Base-by-base conservation (phyloP, 2,113 vertebrate species). In the Nansenia antarctica region DNA sequence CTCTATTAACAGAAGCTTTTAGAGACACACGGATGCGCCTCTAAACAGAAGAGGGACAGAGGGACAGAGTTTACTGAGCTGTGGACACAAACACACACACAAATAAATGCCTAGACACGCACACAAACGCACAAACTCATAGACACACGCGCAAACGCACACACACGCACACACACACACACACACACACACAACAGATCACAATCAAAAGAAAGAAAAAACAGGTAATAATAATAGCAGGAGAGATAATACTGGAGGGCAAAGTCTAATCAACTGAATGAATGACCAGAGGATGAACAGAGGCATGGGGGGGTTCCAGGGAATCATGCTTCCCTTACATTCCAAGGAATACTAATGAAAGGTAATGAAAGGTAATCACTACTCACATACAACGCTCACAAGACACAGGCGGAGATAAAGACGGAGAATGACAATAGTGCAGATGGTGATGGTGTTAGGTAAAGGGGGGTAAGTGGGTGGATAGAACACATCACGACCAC, bases 1-100 rank as follows among this genome's bases (percentile, higher is more conserved):
- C 65, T 65, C 54, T 59, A 77, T 64, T 22, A 49, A 22, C 45
- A 49, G 45, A 22, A 49, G 45, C 1, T 49, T 49, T 49, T 49
- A 42, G 7, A 49, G 15, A 20, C 45, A 49, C 45, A 49, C n/a
- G 7, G 15, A 1, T 49, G 45, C 45, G 20, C 14, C 45, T 49
- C n/a, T 49, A 22, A 8, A 49, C 5, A 49, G 15, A 8, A 42
- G 3, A 2, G n/a, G n/a, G 45, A 49, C n/a, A n/a, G n/a, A n/a
- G n/a, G n/a, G 45, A n/a, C 45, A 49, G 15, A 49, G n/a, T 49
- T 49, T 15, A 49, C 45, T 49, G 45, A 49, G 45, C 18, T 49
- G n/a, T n/a, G n/a, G n/a, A n/a, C n/a, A 61, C 30, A 39, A 37
- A 62, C 3, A 62, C 35, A 32, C 59, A 35, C 18, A 9, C 32